A percentile compares a stretch with the other conserved stretches of the same genome.
These are phyloP conservation scores for Galbula dea DNA, from an alignment of 2,113 vertebrate genomes.

Conservation along the genomic window DNA sequence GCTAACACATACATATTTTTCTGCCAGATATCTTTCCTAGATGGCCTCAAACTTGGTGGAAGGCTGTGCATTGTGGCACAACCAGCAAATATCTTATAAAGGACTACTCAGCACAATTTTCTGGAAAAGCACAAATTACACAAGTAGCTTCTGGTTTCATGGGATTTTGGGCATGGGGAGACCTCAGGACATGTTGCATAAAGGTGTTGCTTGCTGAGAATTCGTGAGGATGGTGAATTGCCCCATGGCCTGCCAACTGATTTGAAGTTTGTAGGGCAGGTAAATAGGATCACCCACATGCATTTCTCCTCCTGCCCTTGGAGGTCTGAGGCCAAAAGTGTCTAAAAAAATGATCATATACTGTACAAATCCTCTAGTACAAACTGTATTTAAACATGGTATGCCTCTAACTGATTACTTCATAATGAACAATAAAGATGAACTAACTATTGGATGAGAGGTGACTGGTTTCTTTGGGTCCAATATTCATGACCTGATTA, in stretches of 20 bases:
- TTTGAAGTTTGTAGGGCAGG: neutral
- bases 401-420: neutral
- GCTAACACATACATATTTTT: neutral
- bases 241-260: neutral
- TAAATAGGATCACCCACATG: neutral
- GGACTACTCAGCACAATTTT: neutral
- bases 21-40: neutral
- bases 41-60: neutral
- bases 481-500: neutral
- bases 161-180: neutral
- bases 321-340: neutral
- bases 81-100: neutral
- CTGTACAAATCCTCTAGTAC: neutral
- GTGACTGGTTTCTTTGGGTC: neutral
- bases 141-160: neutral
- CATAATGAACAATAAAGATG: neutral
- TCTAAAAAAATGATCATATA: neutral
- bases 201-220: neutral
- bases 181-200: neutral
- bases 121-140: neutral
- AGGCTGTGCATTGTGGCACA: neutral
- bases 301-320: neutral
- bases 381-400: neutral
- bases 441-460: neutral
- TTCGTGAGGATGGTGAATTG: neutral